phyloP scores from a whole-genome alignment of 2,113 vertebrate genomes.

The Mobula hypostoma region DNA sequence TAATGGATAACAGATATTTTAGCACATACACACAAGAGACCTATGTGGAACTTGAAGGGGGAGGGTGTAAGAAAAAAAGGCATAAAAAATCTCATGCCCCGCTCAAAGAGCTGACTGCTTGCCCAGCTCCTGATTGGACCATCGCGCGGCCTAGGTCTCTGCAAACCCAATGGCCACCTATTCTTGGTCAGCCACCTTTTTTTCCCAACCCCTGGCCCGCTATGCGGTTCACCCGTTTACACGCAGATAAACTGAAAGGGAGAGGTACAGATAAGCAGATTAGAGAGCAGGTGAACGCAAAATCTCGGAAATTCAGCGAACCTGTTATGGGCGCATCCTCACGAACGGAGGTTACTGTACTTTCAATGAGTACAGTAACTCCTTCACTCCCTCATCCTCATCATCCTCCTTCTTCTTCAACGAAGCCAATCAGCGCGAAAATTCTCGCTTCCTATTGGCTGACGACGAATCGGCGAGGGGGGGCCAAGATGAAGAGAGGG shows the following conservation, averaged over 20 bases:
- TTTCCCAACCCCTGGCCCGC: background rate
- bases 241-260: too few species aligned
- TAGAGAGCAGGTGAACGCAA: background rate
- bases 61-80: background rate
- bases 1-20: background rate
- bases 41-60: background rate
- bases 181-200: background rate
- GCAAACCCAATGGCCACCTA: conserved; percentile 2
- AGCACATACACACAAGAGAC: background rate
- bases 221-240: background rate
- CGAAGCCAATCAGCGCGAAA: conserved; percentile 85
- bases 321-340: conserved; percentile 42
- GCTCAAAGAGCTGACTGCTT: background rate
- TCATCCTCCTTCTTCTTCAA: conserved; percentile 30
- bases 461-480: conserved; percentile 44
- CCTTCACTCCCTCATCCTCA: conserved; percentile 32
- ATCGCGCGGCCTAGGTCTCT: background rate
- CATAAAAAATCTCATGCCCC: background rate
- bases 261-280: background rate
- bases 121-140: conserved; percentile 28
- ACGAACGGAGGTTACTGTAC: background rate
- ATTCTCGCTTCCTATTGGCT: conserved; percentile 80
- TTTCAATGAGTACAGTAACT: conserved; percentile 24
- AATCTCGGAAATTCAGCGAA: background rate
- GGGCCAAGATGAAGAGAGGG: background rate